phyloP scores from a whole-genome alignment of 2,113 vertebrate species.

The Gavialis gangeticus region DNA sequence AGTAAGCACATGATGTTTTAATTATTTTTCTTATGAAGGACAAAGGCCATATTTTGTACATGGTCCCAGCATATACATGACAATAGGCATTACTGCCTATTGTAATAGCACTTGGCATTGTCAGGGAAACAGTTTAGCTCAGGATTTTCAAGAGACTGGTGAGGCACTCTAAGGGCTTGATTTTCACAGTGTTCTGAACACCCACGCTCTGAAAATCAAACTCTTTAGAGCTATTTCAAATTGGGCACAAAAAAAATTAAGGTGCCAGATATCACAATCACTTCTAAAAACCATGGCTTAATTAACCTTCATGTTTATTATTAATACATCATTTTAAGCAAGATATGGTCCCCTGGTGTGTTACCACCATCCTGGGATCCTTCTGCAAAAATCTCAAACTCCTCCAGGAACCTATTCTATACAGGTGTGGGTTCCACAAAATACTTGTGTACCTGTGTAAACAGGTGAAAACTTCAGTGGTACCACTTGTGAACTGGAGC shows the following conservation, averaged over 20 bases:
- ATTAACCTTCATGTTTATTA: neutral
- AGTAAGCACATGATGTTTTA: neutral
- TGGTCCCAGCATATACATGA: neutral
- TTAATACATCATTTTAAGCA: neutral
- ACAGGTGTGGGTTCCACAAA: neutral
- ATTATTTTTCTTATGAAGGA: conserved; percentile 13
- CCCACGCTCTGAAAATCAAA: neutral
- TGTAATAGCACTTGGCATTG: conserved; percentile 20
- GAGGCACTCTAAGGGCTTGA: neutral
- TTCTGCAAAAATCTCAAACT: neutral
- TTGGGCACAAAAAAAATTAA: neutral
- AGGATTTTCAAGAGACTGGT: conserved; percentile 26
- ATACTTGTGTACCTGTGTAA: neutral
- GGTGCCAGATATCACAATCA: neutral
- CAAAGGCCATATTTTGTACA: neutral
- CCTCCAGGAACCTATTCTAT: neutral
- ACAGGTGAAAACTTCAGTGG: neutral
- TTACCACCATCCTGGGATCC: neutral
- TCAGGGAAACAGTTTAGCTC: neutral
- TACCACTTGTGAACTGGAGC: conserved; percentile 7
- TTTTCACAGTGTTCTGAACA: neutral
- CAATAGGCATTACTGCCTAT: conserved; percentile 41
- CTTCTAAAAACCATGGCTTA: neutral
- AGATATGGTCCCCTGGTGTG: neutral
- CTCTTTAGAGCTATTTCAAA: neutral